A percentile compares a stretch with the other conserved stretches of the same genome.
Evolutionary conservation across 2,888 invertebrate genomes (phyloP).

Genomic region (Hyposoter didymator): DNA sequence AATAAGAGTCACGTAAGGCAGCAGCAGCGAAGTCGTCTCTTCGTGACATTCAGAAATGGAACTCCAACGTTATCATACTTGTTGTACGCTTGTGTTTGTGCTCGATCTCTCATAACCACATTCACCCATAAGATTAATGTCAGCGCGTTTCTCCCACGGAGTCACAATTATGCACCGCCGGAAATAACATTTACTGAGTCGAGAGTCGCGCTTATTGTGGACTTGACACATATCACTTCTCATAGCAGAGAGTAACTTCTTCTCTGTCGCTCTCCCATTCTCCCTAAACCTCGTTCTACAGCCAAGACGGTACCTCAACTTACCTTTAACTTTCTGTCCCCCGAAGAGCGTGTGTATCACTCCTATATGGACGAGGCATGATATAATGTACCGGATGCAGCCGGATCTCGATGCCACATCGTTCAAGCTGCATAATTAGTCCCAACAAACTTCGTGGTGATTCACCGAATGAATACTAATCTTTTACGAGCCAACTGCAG

Average conservation of each 20-base stretch:
- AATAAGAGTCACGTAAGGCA: constrained; percentile 38
- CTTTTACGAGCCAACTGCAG: background rate
- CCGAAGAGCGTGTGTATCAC: constrained; percentile 69
- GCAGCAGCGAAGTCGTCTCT: constrained; percentile 42
- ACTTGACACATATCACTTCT: constrained; percentile 83
- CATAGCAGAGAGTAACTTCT: constrained; percentile 69
- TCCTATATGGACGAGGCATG: constrained; percentile 56
- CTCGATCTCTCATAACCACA: constrained; percentile 53
- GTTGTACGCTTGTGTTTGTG: constrained; percentile 48
- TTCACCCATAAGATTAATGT: constrained; percentile 77
- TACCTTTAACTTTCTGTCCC: constrained; percentile 75
- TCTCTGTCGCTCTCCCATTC: constrained; percentile 33
- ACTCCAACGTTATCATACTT: constrained; percentile 57
- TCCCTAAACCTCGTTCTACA: constrained; percentile 9
- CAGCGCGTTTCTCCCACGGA: constrained; percentile 75
- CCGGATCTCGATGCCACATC: constrained; percentile 33
- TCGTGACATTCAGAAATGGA: constrained; percentile 55
- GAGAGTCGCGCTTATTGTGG: constrained; percentile 77
- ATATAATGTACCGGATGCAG: constrained; percentile 38
- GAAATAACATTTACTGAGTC: constrained; percentile 82
- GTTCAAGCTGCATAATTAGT: background rate
- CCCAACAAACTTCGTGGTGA: background rate
- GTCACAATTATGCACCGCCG: constrained; percentile 81
- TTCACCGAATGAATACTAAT: background rate
- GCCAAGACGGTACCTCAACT: constrained; percentile 77